Evolutionary conservation across 2,113 vertebrate species (phyloP).

Genomic region (Poeciliopsis prolifica): DNA sequence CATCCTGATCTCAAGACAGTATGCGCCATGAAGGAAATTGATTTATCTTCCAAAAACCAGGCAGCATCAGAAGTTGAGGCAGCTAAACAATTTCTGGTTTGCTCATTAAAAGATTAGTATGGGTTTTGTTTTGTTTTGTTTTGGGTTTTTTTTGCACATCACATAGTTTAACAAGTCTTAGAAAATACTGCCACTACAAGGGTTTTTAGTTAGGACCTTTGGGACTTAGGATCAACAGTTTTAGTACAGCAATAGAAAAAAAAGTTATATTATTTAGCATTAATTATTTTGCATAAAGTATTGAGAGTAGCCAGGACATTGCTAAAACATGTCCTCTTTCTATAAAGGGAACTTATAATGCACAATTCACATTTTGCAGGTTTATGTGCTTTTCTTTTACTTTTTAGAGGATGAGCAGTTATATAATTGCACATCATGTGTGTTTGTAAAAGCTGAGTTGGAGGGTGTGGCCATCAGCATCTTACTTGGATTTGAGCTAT

Average conservation of each 20-base stretch:
- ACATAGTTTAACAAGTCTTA: not conserved
- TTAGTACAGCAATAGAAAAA: not conserved
- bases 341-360: too few relatives aligned
- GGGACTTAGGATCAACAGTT: not conserved
- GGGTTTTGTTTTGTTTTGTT: not conserved
- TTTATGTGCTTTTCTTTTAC: too few relatives aligned
- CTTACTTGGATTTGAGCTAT: too few relatives aligned
- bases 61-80: not conserved
- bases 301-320: not conserved
- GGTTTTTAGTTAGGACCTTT: constrained; percentile 8
- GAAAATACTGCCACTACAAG: not conserved
- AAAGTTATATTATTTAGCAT: not conserved
- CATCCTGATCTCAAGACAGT: constrained; percentile 21
- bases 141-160: not conserved
- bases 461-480: too few relatives aligned
- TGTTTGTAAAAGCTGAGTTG: too few relatives aligned
- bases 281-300: constrained; percentile 13
- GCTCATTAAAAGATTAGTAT: not conserved
- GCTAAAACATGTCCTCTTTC: not conserved
- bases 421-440: too few relatives aligned
- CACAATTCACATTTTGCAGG: too few relatives aligned
- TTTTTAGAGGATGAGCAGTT: too few relatives aligned
- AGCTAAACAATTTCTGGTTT: not conserved
- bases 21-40: constrained; percentile 17
- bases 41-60: constrained; percentile 18